Conservation (phyloP, 1,140 invertebrate species). For the Drosophila neocordata region DNA sequence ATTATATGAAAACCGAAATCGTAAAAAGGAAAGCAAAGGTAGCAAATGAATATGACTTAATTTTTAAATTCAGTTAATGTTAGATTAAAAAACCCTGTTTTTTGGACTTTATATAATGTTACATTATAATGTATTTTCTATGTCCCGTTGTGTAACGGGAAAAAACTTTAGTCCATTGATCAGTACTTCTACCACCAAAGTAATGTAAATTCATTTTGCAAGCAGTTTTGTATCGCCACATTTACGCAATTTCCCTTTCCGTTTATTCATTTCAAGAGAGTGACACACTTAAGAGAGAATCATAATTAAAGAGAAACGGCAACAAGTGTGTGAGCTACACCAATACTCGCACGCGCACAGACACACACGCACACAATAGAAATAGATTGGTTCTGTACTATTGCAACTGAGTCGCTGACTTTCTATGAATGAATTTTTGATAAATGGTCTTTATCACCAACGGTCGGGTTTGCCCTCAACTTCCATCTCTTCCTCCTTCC, state of each 20-base stretch:
- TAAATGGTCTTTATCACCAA: constrained; percentile 74
- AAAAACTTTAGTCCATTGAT: neutral
- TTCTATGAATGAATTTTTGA: constrained; percentile 79
- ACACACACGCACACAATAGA: constrained; percentile 7
- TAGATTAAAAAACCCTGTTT: too few relatives aligned
- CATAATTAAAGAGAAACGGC: constrained; percentile 18
- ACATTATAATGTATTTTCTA: too few relatives aligned
- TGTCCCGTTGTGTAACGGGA: too few relatives aligned
- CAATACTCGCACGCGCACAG: neutral
- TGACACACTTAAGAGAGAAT: constrained; percentile 51
- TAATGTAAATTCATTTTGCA: constrained; percentile 43
- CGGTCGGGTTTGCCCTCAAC: constrained; percentile 24
- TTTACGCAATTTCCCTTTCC: constrained; percentile 69
- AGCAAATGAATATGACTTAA: too few relatives aligned
- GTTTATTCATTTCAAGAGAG: constrained; percentile 24
- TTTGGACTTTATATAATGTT: too few relatives aligned
- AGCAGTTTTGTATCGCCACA: constrained; percentile 36
- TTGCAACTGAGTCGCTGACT: constrained; percentile 43
- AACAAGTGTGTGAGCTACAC: constrained; percentile 40
- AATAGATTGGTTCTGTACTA: constrained; percentile 13
- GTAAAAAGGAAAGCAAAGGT: too few relatives aligned
- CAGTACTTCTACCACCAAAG: neutral
- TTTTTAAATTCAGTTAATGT: too few relatives aligned
- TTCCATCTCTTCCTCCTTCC: neutral
- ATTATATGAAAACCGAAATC: too few relatives aligned